These are phyloP conservation scores for Sebastolobus altivelis DNA, from an alignment of 2,797 vertebrate species.

Conservation along the genomic window DNA sequence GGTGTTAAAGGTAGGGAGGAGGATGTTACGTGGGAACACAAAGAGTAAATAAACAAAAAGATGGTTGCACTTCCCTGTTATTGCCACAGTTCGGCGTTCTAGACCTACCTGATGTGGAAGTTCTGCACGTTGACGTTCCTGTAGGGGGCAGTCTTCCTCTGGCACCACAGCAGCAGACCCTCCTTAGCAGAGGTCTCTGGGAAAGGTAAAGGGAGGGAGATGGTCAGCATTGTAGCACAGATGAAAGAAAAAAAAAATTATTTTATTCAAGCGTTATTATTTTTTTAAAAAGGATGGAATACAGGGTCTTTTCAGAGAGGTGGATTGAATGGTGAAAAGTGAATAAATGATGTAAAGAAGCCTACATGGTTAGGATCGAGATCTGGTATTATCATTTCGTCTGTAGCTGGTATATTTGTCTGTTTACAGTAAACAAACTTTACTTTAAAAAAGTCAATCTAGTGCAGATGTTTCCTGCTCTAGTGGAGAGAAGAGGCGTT, in stretches of 20 bases:
- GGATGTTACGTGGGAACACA: background rate
- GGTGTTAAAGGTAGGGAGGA: background rate
- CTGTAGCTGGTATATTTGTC: background rate
- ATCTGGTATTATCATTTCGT: background rate
- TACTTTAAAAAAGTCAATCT: background rate
- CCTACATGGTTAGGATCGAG: background rate
- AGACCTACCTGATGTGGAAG: slow-evolving; percentile 95
- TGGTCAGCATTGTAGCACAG: background rate
- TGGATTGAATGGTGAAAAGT: background rate
- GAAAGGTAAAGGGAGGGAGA: background rate
- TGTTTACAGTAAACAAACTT: background rate
- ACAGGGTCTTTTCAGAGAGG: background rate
- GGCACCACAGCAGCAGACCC: slow-evolving; percentile 95
- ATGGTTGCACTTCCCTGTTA: slow-evolving; percentile 5
- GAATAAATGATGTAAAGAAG: background rate
- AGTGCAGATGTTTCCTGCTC: background rate
- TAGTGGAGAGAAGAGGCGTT: background rate
- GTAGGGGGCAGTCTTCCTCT: slow-evolving; percentile 97
- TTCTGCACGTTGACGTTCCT: slow-evolving; percentile 98
- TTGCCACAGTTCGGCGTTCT: slow-evolving; percentile 31
- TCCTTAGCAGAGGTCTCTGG: slow-evolving; percentile 97
- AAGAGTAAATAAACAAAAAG: background rate
- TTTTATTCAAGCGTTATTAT: background rate
- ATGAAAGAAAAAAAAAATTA: background rate
- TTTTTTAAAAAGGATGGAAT: background rate